These are phyloP conservation scores for Ctenopoma multispine DNA, from an alignment of 2,797 vertebrate species.

Conservation along the genomic window DNA sequence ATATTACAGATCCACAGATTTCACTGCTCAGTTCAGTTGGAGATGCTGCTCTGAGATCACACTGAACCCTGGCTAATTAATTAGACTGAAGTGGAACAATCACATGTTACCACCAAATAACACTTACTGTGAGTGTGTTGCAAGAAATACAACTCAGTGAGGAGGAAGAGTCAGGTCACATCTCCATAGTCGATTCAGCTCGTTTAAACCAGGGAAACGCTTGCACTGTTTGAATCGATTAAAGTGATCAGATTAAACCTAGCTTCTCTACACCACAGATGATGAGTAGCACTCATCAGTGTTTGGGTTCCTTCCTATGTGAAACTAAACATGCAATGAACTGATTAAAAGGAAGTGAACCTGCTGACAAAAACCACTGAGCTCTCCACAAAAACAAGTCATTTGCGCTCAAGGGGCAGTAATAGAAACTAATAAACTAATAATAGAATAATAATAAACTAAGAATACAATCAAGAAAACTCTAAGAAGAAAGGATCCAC, in stretches of 20 bases:
- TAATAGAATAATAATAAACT: constrained; percentile 21
- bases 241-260: constrained; percentile 23
- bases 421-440: constrained; percentile 9
- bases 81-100: constrained; percentile 63
- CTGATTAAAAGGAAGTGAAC: constrained; percentile 58
- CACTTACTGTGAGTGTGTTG: constrained; percentile 53
- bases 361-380: constrained; percentile 58
- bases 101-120: constrained; percentile 66
- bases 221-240: constrained; percentile 23
- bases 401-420: not conserved
- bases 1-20: constrained; percentile 36
- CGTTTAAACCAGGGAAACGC: constrained; percentile 35
- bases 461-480: constrained; percentile 27
- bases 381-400: constrained; percentile 30
- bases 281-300: constrained; percentile 16
- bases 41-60: constrained; percentile 38
- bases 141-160: constrained; percentile 41
- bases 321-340: constrained; percentile 33
- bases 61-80: constrained; percentile 56
- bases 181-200: constrained; percentile 41
- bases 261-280: not conserved
- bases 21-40: constrained; percentile 54
- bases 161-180: constrained; percentile 62
- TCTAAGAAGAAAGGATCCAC: constrained; percentile 13
- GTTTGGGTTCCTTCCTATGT: constrained; percentile 42